Evolutionary conservation across 2,113 vertebrate species (phyloP), one percentile per base, ranked within the genome.

Genomic region (Aldabrachelys gigantea): DNA sequence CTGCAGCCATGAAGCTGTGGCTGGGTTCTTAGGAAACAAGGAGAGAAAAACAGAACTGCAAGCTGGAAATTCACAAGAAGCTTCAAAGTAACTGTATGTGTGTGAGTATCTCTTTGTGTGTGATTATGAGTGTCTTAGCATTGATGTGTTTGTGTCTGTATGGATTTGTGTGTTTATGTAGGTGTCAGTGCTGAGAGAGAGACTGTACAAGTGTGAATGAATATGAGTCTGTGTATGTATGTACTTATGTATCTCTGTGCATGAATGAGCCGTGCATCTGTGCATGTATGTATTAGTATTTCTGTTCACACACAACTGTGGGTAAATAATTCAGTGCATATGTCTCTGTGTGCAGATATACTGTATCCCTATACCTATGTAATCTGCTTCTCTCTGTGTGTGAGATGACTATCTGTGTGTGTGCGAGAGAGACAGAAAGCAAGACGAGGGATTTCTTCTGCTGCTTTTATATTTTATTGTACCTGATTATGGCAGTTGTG

Each of bases 401-500:
- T 59, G 69, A 50, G 38, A 80, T 50, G 65, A 79, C 8, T 35
- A 69, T 87, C 69, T 0, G 0, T 17, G 7, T 29, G 21, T 1
- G 3, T 2, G 0, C 5, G 7, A 62, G 31, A 62, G 59, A 62
- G 59, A 35, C 12, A 62, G 59, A 65, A 16, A 65, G 31, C 25
- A 21, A 65, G 62, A 31, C 31, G 72, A 72, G 69, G 50, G 50
- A 88, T 91, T 94, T 72, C 87, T 92, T 78, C 89, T 88, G 31
- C 35, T 91, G n/a, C 80, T 92, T 87, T 83, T 56, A 57, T 50
- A 50, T 88, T 85, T 90, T 41, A 81, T 6, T 78, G 88, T 85
- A 44, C 14, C 84, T 79, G 82, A 78, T 53, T 80, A 6, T 85
- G 91, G 89, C 91, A 88, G 82, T 62, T 25, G 16, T 89, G 82